phyloP scores from a whole-genome alignment of 2,113 vertebrate species.

The Sceloporus tristichus region DNA sequence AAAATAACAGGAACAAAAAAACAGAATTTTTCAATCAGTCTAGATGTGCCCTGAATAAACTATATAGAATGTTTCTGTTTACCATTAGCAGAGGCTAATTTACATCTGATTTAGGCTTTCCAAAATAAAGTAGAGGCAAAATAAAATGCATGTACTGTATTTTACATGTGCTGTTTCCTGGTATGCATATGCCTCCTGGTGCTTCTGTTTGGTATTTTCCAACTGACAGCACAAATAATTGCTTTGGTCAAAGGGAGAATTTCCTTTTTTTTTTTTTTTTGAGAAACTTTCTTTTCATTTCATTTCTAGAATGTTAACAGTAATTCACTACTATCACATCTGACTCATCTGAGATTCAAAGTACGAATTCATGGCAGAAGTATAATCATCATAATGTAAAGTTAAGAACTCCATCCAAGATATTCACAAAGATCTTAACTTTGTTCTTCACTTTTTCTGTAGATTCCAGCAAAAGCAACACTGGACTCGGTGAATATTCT shows the following conservation, averaged over 20 bases:
- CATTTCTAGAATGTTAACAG: conserved; percentile 8
- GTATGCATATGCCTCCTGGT: neutral
- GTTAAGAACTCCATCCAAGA: conserved; percentile 15
- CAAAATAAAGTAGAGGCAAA: neutral
- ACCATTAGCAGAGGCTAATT: neutral
- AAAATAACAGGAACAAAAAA: too few relatives aligned
- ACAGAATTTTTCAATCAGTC: too few relatives aligned
- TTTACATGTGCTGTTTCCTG: neutral
- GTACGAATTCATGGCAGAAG: neutral
- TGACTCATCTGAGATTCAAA: neutral
- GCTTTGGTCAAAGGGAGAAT: neutral
- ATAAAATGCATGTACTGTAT: neutral
- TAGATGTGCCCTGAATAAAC: neutral
- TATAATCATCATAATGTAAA: neutral
- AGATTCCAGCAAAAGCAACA: neutral
- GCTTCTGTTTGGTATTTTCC: conserved; percentile 7
- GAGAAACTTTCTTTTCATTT: conserved; percentile 39
- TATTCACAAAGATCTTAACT: neutral
- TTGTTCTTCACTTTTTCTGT: neutral
- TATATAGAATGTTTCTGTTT: neutral
- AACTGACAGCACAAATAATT: conserved; percentile 18
- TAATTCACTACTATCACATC: conserved; percentile 24
- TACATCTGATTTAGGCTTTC: neutral
- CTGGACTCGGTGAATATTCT: too few relatives aligned
- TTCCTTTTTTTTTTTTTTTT: neutral